Percentiles rank a stretch among this genome's conserved stretches.
These are phyloP conservation scores for Salvelinus sp. DNA, from an alignment of 2,113 vertebrate genomes.

Conservation along the genomic window DNA sequence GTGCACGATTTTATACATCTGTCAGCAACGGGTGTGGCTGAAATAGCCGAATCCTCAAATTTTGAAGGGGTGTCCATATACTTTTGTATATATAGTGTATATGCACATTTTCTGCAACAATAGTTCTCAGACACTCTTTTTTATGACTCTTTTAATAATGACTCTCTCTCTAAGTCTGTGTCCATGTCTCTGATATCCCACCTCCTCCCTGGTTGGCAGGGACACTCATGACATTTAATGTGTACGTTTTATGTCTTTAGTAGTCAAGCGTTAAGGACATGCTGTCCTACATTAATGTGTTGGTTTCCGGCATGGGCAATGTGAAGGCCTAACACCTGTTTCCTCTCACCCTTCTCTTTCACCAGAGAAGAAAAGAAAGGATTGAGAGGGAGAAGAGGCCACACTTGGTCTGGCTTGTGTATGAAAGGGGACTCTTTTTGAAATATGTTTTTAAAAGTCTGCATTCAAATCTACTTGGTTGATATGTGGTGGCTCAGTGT, in stretches of 20 bases:
- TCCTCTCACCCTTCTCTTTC: conserved; percentile 7
- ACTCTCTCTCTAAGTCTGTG: neutral
- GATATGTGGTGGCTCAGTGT: neutral
- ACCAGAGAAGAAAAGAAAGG: neutral
- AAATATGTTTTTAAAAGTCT: neutral
- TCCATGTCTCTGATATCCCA: neutral
- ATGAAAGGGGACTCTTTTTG: neutral
- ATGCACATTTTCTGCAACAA: too few species aligned
- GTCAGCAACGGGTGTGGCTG: too few species aligned
- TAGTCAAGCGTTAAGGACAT: conserved; percentile 29
- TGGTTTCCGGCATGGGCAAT: conserved; percentile 1
- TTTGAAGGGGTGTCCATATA: too few species aligned
- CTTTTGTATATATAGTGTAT: too few species aligned
- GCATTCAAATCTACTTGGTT: neutral
- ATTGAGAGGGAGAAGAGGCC: neutral
- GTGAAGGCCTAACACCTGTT: conserved; percentile 1
- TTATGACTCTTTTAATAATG: too few species aligned
- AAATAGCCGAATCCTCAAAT: too few species aligned
- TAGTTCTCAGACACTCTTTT: too few species aligned
- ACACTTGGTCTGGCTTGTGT: neutral
- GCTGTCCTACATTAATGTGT: conserved; percentile 30
- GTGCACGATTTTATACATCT: too few species aligned
- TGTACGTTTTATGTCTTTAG: conserved; percentile 35
- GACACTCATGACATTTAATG: conserved; percentile 31
- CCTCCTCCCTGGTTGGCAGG: conserved; percentile 16